These are phyloP conservation scores for Zaprionus africanus DNA, from an alignment of 1,140 invertebrate species.

Conservation along the genomic window DNA sequence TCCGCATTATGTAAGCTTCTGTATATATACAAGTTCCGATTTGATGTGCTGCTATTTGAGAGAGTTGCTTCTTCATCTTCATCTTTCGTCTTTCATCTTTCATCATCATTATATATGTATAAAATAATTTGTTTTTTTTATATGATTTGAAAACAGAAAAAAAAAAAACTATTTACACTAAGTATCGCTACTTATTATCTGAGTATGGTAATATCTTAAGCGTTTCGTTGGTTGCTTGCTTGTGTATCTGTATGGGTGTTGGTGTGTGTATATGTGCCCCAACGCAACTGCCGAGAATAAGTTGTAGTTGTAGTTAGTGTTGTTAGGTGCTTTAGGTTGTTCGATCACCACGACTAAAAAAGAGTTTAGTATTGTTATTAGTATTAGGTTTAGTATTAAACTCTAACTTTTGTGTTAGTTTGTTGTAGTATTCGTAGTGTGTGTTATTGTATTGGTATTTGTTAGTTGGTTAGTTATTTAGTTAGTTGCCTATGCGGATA, in stretches of 20 bases:
- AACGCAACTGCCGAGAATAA: slow-evolving; percentile 32
- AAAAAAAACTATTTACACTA: slow-evolving; percentile 74
- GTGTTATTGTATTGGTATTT: slow-evolving; percentile 3
- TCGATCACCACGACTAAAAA: no score
- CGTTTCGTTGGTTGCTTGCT: slow-evolving; percentile 48
- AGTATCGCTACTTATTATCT: slow-evolving; percentile 67
- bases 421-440: background rate
- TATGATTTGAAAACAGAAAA: slow-evolving; percentile 31
- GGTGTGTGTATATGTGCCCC: slow-evolving; percentile 15
- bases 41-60: slow-evolving; percentile 5
- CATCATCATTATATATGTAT: slow-evolving; percentile 7
- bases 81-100: background rate
- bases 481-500: slow-evolving; percentile 33
- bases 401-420: background rate
- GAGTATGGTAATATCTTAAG: slow-evolving; percentile 81
- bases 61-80: slow-evolving; percentile 1
- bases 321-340: slow-evolving; percentile 3
- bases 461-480: slow-evolving; percentile 15
- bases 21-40: slow-evolving; percentile 32
- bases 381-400: background rate
- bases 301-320: background rate
- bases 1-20: slow-evolving; percentile 10
- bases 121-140: slow-evolving; percentile 7
- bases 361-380: background rate
- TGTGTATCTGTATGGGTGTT: slow-evolving; percentile 26